phyloP scores from a whole-genome alignment of 2,888 invertebrate species.

The Brenthis hecate region DNA sequence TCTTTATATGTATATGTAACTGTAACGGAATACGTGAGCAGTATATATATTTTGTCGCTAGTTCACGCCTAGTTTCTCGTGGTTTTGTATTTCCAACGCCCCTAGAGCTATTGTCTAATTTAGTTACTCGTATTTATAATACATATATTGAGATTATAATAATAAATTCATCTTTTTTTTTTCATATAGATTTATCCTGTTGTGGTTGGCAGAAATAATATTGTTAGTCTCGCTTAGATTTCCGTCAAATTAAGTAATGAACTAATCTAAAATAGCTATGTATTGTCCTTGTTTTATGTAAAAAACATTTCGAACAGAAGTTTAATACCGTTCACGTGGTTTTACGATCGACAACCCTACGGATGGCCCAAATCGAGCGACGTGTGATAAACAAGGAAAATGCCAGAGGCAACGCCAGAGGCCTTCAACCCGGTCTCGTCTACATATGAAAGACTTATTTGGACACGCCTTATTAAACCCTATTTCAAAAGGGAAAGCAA shows the following conservation, averaged over 20 bases:
- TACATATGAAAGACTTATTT: slow-evolving; percentile 18
- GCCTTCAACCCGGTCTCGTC: slow-evolving; percentile 23
- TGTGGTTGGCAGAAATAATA: too few species aligned
- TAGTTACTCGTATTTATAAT: not conserved
- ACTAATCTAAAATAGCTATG: too few species aligned
- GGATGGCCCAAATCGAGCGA: slow-evolving; percentile 31
- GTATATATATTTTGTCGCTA: slow-evolving; percentile 25
- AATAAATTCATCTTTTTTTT: too few species aligned
- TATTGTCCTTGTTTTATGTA: not conserved
- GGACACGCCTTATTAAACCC: slow-evolving; percentile 16
- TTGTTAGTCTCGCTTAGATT: too few species aligned
- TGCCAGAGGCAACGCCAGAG: slow-evolving; percentile 45
- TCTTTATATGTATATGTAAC: not conserved
- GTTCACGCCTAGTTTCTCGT: slow-evolving; percentile 31
- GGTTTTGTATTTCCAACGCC: slow-evolving; percentile 35
- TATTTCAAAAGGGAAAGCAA: slow-evolving; percentile 19
- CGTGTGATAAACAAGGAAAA: slow-evolving; percentile 63
- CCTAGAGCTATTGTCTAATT: slow-evolving; percentile 20
- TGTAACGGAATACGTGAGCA: slow-evolving; percentile 10
- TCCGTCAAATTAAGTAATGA: too few species aligned
- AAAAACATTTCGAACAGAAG: not conserved
- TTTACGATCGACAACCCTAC: slow-evolving; percentile 27
- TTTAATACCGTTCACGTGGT: not conserved
- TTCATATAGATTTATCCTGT: too few species aligned
- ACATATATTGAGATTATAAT: not conserved